Evolutionary conservation across 2,797 vertebrate species (phyloP), one percentile per base, ranked within the genome.

Genomic region (Nannoperca obscura): DNA sequence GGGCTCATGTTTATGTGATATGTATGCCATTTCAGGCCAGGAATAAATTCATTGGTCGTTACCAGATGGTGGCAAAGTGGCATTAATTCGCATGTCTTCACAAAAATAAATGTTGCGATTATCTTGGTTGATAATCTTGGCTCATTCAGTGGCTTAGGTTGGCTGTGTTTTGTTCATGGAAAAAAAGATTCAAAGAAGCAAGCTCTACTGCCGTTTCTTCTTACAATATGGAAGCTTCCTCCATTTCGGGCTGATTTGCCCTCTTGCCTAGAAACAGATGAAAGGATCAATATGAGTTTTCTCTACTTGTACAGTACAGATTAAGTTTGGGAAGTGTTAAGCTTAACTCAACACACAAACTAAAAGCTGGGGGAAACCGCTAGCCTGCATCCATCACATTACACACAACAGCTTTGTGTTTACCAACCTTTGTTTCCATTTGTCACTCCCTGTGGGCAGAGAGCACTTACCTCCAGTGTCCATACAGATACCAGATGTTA

Each of bases 361-460:
- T 54, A 22, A 63, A 44, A 64, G 58, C 38, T 66, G 3, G 12
- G 3, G 34, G 15, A 5, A 66, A 8, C 4, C 36, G n/a, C 4
- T 44, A 11, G 30, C 19, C 38, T 58, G 11, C 32, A 61, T 52
- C 15, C 49, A 22, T 53, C 36, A 60, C n/a, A 60, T 71, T 46
- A 38, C 38, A 78, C 65, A 59, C 63, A 65, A 38, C 58, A 65
- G 34, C 76, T 65, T 52, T 78, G 74, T 83, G 50, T 84, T 86
- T 75, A 72, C 70, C 67, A 83, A 65, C 67, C 69, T 85, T 34
- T 32, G 17, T 69, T 75, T 64, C 44, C 19, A 50, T 70, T 69
- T 63, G 12, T 46, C 44, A 2, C 32, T 62, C 57, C 24, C 68
- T 40, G 47, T 66, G 24, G 36, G 50, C 38, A 63, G 19, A 68